phyloP scores from a whole-genome alignment of 2,888 invertebrate species.

The Eustalomyia histrio region DNA sequence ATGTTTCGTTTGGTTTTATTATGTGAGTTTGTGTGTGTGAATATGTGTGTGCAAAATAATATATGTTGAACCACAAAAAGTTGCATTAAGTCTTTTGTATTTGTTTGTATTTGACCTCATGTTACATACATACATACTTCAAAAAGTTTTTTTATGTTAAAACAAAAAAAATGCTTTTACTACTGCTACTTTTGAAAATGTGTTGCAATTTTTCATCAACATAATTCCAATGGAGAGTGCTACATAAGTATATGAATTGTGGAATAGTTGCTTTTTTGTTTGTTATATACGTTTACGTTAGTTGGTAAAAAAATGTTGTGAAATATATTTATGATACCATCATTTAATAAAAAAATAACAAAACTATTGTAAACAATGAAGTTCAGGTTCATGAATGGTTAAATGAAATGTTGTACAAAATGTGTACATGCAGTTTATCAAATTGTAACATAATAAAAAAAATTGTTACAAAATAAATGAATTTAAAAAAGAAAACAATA shows the following conservation, averaged over 20 bases:
- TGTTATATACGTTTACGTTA: not conserved
- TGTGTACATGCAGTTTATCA: not conserved
- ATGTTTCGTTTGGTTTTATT: conserved; percentile 1
- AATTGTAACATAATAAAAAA: not conserved
- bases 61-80: conserved; percentile 37
- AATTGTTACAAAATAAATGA: too few species aligned
- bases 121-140: not conserved
- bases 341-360: conserved; percentile 1
- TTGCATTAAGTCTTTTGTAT: conserved; percentile 16
- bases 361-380: conserved; percentile 24
- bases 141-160: conserved; percentile 6
- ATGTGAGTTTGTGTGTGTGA: not conserved
- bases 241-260: conserved; percentile 19
- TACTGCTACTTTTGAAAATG: conserved; percentile 21
- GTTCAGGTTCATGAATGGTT: conserved; percentile 10
- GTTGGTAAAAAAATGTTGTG: conserved; percentile 10
- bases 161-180: conserved; percentile 2
- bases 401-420: conserved; percentile 14
- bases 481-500: too few species aligned
- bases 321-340: conserved; percentile 28
- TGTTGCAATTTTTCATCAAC: conserved; percentile 41
- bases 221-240: conserved; percentile 28
- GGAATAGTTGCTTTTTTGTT: conserved; percentile 17
- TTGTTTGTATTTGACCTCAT: conserved; percentile 20
- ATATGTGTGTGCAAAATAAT: conserved; percentile 20